These are phyloP conservation scores for Polyergus mexicanus DNA, from an alignment of 1,140 invertebrate genomes.

Conservation along the genomic window DNA sequence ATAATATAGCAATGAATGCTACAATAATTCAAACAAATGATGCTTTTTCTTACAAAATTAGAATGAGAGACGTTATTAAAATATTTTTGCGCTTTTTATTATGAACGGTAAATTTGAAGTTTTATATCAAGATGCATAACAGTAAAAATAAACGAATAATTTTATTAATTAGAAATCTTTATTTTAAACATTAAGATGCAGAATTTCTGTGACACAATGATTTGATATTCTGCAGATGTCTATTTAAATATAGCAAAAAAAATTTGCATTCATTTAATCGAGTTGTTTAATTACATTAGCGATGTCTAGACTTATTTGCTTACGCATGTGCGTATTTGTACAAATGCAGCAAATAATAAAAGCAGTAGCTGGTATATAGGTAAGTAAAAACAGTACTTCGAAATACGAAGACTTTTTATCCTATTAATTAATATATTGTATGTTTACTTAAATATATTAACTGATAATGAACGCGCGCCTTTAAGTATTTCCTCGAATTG, in stretches of 20 bases:
- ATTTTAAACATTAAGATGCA: neutral
- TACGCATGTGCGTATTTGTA: neutral
- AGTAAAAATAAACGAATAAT: neutral
- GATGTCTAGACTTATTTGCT: slow-evolving; percentile 31
- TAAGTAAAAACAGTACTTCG: neutral
- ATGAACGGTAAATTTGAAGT: neutral
- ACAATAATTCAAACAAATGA: neutral
- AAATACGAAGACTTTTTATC: neutral
- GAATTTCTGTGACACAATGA: neutral
- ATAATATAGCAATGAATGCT: neutral
- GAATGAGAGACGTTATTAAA: neutral
- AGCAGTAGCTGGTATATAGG: neutral
- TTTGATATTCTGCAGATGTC: neutral
- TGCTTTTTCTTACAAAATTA: neutral
- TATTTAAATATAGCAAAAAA: slow-evolving; percentile 4
- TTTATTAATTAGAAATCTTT: neutral
- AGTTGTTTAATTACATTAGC: slow-evolving; percentile 4
- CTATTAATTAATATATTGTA: neutral
- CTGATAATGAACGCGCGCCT: neutral
- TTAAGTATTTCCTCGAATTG: neutral
- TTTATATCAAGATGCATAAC: neutral
- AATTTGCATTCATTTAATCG: neutral
- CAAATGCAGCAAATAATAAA: neutral
- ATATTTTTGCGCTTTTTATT: neutral
- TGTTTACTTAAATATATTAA: neutral